phyloP scores from a whole-genome alignment of 2,797 vertebrate species.

The Myiotriccus ornatus region DNA sequence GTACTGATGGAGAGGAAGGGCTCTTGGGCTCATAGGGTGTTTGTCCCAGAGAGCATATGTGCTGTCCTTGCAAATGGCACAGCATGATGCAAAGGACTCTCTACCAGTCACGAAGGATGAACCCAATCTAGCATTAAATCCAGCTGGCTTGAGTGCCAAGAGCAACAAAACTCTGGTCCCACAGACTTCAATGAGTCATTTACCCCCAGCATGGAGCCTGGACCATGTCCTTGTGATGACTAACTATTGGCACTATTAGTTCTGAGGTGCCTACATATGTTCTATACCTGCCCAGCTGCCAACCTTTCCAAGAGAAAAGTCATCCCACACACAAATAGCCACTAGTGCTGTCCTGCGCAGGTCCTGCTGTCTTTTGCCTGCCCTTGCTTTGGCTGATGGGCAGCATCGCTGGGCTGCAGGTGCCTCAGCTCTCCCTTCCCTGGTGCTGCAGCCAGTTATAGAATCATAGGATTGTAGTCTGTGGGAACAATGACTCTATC shows the following conservation, averaged over 20 bases:
- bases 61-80: slow-evolving; percentile 7
- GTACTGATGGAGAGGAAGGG: neutral
- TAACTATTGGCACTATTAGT: neutral
- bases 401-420: neutral
- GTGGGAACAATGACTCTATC: neutral
- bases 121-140: slow-evolving; percentile 12
- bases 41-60: neutral
- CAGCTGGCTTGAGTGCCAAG: neutral
- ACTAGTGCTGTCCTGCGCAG: neutral
- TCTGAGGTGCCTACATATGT: neutral
- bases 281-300: neutral
- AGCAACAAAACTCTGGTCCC: neutral
- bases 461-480: neutral
- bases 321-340: neutral
- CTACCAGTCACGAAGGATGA: neutral
- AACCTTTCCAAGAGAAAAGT: neutral
- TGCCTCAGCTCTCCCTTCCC: neutral
- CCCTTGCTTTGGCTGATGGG: neutral
- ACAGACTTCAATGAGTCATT: slow-evolving; percentile 21
- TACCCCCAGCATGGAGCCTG: neutral
- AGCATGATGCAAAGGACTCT: neutral
- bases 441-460: neutral
- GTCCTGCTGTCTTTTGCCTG: neutral
- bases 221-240: neutral
- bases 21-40: neutral